phyloP scores from a whole-genome alignment of 2,888 invertebrate genomes.

The Frankliniella fusca region DNA sequence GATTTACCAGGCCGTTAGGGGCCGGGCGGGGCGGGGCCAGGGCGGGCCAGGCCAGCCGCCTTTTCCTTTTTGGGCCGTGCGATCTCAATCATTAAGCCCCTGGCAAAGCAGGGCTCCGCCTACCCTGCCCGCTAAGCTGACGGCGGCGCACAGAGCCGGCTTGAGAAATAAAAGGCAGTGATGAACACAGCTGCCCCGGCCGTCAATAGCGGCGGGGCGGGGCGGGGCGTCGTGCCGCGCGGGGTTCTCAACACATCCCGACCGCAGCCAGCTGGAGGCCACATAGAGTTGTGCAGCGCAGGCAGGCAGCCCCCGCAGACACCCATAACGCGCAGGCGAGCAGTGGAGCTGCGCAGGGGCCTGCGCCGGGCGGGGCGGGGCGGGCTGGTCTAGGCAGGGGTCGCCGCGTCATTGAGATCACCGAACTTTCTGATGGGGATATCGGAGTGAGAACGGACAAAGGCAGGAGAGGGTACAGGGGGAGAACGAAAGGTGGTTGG shows the following conservation, averaged over 20 bases:
- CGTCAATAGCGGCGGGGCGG: background rate
- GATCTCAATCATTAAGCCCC: constrained; percentile 10
- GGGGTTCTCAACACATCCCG: too few species aligned
- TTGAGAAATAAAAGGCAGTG: background rate
- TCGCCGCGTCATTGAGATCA: background rate
- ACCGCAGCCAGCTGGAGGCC: too few species aligned
- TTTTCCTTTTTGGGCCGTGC: background rate
- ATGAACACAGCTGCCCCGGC: background rate
- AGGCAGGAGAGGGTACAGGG: background rate
- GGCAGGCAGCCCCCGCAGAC: too few species aligned
- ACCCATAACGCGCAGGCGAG: background rate
- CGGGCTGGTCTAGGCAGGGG: background rate
- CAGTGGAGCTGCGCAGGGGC: background rate
- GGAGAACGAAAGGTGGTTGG: too few species aligned
- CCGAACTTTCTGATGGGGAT: constrained; percentile 16
- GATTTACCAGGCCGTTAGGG: too few species aligned
- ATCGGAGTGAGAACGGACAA: background rate
- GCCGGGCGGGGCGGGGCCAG: too few species aligned
- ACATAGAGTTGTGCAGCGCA: too few species aligned
- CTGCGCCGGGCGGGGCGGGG: background rate
- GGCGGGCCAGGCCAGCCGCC: background rate
- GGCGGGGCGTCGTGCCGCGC: too few species aligned
- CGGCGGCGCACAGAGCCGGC: background rate
- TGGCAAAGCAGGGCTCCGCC: background rate
- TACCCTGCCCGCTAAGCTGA: background rate